Base-by-base conservation (phyloP, 2,888 invertebrate genomes). In the Desoria tigrina region DNA sequence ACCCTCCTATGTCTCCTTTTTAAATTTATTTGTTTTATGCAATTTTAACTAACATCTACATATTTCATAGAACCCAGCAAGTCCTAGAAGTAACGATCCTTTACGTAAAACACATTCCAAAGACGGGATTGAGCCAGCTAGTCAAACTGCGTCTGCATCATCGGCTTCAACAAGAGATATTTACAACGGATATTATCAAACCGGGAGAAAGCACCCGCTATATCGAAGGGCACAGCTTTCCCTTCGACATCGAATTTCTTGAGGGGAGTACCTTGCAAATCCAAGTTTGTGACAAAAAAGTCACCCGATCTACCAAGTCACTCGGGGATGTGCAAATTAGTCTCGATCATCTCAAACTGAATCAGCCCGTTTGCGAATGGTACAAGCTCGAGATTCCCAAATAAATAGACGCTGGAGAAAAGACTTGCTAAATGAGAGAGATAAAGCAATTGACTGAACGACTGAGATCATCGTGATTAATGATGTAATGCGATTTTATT, bases 251-350 rank as follows among this genome's bases (percentile, higher is more conserved):
- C 1, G 11, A 14, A 16, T 23, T 7, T 27, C 24, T 72, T 11
- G 7, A 54, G 23, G 69, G 62, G 1, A 66, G 64, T 49, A 37
- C 1, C 1, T 45, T 74, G 14, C 53, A 65, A n/a, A 60, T 74
- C 14, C 56, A 66, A 39, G 68, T 72, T 24, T 72, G 74, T 68
- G 71, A 74, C 55, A 71, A 61, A 42, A 72, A 72, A 26, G 66
- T 71, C 59, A 74, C 74, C 11, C 58, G 74, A 26, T 69, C 65
- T 24, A 62, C 71, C 4, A 61, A 58, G 7, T 61, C 50, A 11
- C 69, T 68, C 58, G 74, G 72, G 16, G 14, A 63, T 42, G 61
- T 64, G 6, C 42, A 50, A 14, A 66, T 72, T 28, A 16, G 24
- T 24, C 32, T 72, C 21, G 59, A 54, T 14, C 54, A 63, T 2